phyloP scores from a whole-genome alignment of 2,113 vertebrate genomes.

The Rhegmatorhina hoffmannsi region DNA sequence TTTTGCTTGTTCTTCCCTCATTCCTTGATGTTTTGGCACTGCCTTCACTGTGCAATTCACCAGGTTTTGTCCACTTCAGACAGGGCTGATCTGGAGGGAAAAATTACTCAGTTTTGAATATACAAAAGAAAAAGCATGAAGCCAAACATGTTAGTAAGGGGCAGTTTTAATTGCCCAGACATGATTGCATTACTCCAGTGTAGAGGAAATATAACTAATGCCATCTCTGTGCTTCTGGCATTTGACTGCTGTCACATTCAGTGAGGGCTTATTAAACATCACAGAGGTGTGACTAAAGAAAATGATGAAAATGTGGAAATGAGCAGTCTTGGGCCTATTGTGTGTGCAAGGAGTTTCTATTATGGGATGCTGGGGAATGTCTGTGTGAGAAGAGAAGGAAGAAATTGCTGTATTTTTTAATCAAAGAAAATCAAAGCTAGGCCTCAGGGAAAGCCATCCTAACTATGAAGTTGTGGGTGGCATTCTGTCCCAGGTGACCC shows the following conservation, averaged over 20 bases:
- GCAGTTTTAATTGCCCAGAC: slow-evolving; percentile 28
- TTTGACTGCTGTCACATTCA: slow-evolving; percentile 27
- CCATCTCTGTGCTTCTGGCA: slow-evolving; percentile 20
- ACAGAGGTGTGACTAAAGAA: slow-evolving; percentile 36
- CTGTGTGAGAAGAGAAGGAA: not conserved
- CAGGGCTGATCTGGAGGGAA: not conserved
- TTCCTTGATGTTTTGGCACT: not conserved
- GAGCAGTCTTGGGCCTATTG: not conserved
- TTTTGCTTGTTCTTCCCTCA: not conserved
- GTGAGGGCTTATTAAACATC: not conserved
- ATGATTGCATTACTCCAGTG: slow-evolving; percentile 4
- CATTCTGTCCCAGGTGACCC: not conserved
- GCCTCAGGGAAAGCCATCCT: not conserved
- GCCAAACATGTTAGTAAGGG: not conserved
- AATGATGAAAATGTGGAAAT: slow-evolving; percentile 8
- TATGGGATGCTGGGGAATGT: not conserved
- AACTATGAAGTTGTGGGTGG: not conserved
- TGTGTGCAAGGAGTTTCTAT: not conserved
- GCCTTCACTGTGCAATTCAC: not conserved
- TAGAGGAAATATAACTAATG: slow-evolving; percentile 37
- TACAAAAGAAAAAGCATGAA: not conserved
- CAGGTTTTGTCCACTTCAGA: not conserved
- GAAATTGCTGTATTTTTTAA: not conserved
- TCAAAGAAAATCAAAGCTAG: not conserved
- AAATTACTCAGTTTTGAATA: not conserved